A percentile compares a stretch with the other conserved stretches of the same genome.
Conservation (phyloP, 2,888 invertebrate species). For the Oasisia sp. region DNA sequence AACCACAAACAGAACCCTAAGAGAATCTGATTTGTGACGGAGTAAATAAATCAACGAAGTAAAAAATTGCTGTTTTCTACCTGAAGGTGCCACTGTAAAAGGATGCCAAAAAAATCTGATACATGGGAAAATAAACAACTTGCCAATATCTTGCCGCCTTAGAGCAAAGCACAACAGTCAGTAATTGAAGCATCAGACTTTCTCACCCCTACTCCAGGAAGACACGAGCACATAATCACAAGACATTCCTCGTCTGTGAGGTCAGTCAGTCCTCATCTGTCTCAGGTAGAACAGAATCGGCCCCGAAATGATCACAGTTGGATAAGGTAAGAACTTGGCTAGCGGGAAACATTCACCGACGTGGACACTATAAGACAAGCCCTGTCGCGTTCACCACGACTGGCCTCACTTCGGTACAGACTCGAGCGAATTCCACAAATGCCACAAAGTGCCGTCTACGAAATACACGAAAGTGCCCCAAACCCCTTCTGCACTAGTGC, state of each 20-base stretch:
- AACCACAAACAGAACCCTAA: not conserved
- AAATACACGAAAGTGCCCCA: constrained; percentile 6
- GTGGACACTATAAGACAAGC: not conserved
- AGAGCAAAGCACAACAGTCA: not conserved
- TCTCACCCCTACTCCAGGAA: not conserved
- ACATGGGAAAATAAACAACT: not conserved
- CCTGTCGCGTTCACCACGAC: not conserved
- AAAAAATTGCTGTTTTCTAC: not conserved
- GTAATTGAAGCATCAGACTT: not conserved
- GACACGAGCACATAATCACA: not conserved
- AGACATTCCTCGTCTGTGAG: not conserved
- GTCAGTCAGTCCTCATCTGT: not conserved
- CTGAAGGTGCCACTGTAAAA: not conserved
- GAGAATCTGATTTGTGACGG: not conserved
- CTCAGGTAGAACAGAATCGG: not conserved
- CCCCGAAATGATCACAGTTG: not conserved
- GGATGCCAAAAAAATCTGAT: not conserved
- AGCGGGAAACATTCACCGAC: not conserved
- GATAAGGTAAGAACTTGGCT: not conserved
- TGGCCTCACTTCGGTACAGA: not conserved
- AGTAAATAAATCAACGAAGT: not conserved
- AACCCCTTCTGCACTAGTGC: not conserved
- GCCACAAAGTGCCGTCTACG: not conserved
- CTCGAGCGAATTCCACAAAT: not conserved
- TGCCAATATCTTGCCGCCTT: not conserved